Percentiles rank a stretch among this genome's conserved stretches.
Conservation (phyloP, 2,797 vertebrate genomes). For the Sphenodon punctatus region DNA sequence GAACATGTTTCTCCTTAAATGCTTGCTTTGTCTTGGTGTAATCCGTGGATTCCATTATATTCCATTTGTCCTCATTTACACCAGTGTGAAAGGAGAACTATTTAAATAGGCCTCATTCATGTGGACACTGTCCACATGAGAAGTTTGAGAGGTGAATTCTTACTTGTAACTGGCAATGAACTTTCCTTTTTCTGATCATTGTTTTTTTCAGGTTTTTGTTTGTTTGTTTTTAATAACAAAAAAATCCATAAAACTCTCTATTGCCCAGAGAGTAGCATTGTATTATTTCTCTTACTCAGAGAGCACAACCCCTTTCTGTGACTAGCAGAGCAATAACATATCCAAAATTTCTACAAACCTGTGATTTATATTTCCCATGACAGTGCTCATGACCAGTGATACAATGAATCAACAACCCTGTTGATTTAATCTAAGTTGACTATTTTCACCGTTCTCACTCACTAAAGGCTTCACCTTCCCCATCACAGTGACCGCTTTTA, state of each 20-base stretch:
- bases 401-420: not conserved
- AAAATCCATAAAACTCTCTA: not conserved
- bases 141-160: not conserved
- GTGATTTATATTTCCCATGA: not conserved
- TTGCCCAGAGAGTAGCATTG: not conserved
- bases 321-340: not conserved
- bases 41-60: not conserved
- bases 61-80: too few relatives aligned
- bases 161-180: not conserved
- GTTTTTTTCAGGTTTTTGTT: not conserved
- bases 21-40: not conserved
- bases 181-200: not conserved
- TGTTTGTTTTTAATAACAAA: not conserved
- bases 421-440: constrained; percentile 11
- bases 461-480: not conserved
- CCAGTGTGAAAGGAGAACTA: not conserved
- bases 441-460: not conserved
- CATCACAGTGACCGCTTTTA: too few relatives aligned
- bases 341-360: not conserved
- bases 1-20: not conserved
- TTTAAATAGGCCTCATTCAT: not conserved
- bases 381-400: not conserved
- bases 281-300: constrained; percentile 1
- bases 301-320: not conserved
- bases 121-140: not conserved